Percentiles rank a stretch among this genome's conserved stretches.
These are phyloP conservation scores for Stegophylla sp. DNA, from an alignment of 2,888 invertebrate species.

Conservation along the genomic window DNA sequence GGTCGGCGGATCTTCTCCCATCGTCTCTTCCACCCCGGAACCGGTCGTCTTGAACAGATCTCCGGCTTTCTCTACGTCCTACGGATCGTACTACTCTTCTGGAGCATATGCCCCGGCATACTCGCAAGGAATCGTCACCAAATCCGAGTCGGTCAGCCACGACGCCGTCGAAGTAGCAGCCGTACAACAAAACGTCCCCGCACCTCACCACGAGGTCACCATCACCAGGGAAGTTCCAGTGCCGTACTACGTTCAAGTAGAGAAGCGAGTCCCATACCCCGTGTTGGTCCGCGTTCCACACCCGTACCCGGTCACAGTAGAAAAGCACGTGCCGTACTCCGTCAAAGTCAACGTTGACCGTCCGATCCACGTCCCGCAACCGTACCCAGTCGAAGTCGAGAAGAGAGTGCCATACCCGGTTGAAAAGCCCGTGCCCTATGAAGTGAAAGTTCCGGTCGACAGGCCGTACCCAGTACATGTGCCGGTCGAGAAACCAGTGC, in stretches of 20 bases:
- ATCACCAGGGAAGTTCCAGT: slow-evolving; percentile 78
- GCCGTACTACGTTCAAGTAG: slow-evolving; percentile 71
- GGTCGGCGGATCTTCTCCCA: slow-evolving; percentile 4
- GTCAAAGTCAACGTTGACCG: slow-evolving; percentile 74
- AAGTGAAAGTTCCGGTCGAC: slow-evolving; percentile 68
- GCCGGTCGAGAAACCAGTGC: slow-evolving; percentile 71
- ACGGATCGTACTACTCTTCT: slow-evolving; percentile 51
- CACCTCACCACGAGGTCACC: slow-evolving; percentile 71
- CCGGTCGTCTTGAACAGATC: slow-evolving; percentile 35
- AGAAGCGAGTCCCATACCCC: slow-evolving; percentile 73
- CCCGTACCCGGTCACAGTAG: slow-evolving; percentile 69
- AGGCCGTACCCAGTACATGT: slow-evolving; percentile 68
- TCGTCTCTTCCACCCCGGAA: slow-evolving; percentile 51
- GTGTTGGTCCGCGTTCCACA: slow-evolving; percentile 71
- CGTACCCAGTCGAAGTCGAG: slow-evolving; percentile 62
- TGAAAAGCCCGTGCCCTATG: slow-evolving; percentile 67
- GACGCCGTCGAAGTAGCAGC: slow-evolving; percentile 65
- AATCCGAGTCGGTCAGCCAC: slow-evolving; percentile 61
- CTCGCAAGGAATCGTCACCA: slow-evolving; percentile 61
- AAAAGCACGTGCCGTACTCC: slow-evolving; percentile 67
- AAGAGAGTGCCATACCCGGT: slow-evolving; percentile 64
- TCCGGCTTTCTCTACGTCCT: slow-evolving; percentile 38
- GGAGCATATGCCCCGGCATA: slow-evolving; percentile 41
- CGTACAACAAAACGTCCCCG: slow-evolving; percentile 23
- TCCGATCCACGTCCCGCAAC: slow-evolving; percentile 62